phyloP scores from a whole-genome alignment of 2,888 invertebrate species.

The Graphium colonna region DNA sequence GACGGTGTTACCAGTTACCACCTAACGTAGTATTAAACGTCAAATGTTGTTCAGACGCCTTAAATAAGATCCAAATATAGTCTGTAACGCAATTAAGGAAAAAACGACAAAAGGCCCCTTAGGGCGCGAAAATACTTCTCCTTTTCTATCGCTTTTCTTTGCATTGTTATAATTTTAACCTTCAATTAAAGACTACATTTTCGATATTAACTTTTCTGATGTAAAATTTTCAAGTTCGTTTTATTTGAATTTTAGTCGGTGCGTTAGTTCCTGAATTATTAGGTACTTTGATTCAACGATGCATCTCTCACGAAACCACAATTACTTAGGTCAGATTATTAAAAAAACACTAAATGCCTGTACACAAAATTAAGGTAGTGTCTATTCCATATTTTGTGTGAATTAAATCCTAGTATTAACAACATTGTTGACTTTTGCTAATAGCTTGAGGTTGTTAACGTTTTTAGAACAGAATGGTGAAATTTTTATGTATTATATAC shows the following conservation, averaged over 20 bases:
- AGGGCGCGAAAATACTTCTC: background rate
- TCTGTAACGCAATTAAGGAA: conserved; percentile 8
- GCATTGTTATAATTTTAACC: conserved; percentile 5
- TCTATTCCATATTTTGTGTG: conserved; percentile 66
- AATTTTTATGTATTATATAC: conserved; percentile 72
- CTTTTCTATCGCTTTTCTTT: conserved; percentile 6
- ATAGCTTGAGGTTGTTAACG: conserved; percentile 80
- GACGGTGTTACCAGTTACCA: background rate
- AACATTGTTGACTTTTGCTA: conserved; percentile 81
- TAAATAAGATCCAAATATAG: conserved; percentile 19
- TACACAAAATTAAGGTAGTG: conserved; percentile 54
- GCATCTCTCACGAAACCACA: conserved; percentile 28
- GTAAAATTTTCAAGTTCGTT: background rate
- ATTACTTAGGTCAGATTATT: conserved; percentile 35
- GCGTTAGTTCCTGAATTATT: conserved; percentile 34
- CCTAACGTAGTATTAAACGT: conserved; percentile 1
- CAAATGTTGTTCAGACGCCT: background rate
- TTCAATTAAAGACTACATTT: background rate
- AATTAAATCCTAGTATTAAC: conserved; percentile 74
- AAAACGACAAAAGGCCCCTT: conserved; percentile 1
- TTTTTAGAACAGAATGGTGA: conserved; percentile 76
- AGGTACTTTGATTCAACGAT: conserved; percentile 28
- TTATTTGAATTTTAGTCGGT: conserved; percentile 26
- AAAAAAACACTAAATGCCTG: conserved; percentile 45
- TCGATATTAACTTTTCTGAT: too few species aligned